Base-by-base conservation (phyloP, 2,797 vertebrate genomes). In the Carcharodon carcharias region DNA sequence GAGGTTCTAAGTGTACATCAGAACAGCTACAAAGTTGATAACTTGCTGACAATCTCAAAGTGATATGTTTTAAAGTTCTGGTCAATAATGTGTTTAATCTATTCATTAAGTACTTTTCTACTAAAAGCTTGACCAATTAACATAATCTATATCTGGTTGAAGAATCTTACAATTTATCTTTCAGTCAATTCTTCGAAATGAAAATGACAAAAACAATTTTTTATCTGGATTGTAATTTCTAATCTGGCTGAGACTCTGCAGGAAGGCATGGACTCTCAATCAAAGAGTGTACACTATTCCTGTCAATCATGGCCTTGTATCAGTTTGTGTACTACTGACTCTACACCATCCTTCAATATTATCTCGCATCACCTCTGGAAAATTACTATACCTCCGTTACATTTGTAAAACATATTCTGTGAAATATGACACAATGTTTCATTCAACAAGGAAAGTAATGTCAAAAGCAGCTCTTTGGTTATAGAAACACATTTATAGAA, bases 361-460 rank as follows among this genome's bases (percentile, higher is more conserved):
- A 65, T 40, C n/a, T 67, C 28, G n/a, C n/a, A 67, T 94, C n/a
- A 56, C 23, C 14, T 54, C 40, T 21, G 67, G 69, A 73, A 95
- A 95, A 71, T 54, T 18, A 56, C 67, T 9, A 73, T 56, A 35
- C 50, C 9, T 95, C 26, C 23, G 45, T 95, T 73, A 95, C 69
- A 95, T 69, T 95, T 56, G 94, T 95, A 71, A 95, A 73, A 54
- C 67, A 95, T 54, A 31, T 31, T 54, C 5, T 73, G 45, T 95
- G 45, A 95, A 95, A 73, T 35, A 95, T 73, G 69, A 95, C 40
- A 73, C 28, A 95, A 71, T 71, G 93, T 54, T 94, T 95, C 63
- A 95, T 95, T 95, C 8, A 71, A 71, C 67, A 71, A 71, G 40
- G 45, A 5, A 11, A 73, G 14, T 45, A 71, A 50, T 54, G 94